These are phyloP conservation scores for Nectonema munidae DNA, from an alignment of 2,888 invertebrate species.

Conservation along the genomic window DNA sequence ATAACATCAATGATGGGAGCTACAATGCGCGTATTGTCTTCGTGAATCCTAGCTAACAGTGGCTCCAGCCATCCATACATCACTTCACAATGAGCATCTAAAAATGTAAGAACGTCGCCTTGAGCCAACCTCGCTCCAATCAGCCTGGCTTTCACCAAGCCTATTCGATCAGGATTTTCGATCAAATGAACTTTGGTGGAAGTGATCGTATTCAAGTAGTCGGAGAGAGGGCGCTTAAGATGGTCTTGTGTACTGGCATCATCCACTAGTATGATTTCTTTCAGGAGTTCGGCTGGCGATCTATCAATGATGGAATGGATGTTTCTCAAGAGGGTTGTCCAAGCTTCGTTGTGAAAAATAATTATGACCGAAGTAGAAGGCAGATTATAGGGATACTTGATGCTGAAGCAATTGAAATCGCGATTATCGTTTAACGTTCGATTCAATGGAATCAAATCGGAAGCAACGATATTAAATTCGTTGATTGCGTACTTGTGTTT, in stretches of 20 bases:
- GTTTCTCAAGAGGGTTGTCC: constrained; percentile 55
- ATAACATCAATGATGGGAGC: constrained; percentile 97
- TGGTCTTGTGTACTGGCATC: constrained; percentile 20
- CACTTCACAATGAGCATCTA: constrained; percentile 92
- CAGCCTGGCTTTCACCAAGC: constrained; percentile 67
- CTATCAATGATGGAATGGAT: constrained; percentile 22
- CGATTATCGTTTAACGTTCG: constrained; percentile 46
- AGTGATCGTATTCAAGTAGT: constrained; percentile 20
- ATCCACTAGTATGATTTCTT: constrained; percentile 22
- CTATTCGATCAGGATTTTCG: constrained; percentile 38
- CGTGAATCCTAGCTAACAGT: constrained; percentile 52
- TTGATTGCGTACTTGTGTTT: constrained; percentile 80
- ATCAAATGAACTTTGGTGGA: constrained; percentile 20
- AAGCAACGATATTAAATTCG: constrained; percentile 87
- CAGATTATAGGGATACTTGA: constrained; percentile 28
- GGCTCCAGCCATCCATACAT: constrained; percentile 90
- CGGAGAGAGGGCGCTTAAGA: constrained; percentile 20
- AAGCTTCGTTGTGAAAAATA: constrained; percentile 96
- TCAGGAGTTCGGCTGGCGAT: constrained; percentile 19
- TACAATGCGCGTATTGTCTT: constrained; percentile 45
- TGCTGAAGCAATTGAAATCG: constrained; percentile 12
- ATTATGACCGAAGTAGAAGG: constrained; percentile 83
- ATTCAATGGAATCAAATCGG: constrained; percentile 82
- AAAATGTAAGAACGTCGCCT: constrained; percentile 63
- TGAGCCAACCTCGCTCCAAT: constrained; percentile 62